These are phyloP conservation scores for Dilophus febrilis DNA, from an alignment of 2,888 invertebrate genomes.

Conservation along the genomic window DNA sequence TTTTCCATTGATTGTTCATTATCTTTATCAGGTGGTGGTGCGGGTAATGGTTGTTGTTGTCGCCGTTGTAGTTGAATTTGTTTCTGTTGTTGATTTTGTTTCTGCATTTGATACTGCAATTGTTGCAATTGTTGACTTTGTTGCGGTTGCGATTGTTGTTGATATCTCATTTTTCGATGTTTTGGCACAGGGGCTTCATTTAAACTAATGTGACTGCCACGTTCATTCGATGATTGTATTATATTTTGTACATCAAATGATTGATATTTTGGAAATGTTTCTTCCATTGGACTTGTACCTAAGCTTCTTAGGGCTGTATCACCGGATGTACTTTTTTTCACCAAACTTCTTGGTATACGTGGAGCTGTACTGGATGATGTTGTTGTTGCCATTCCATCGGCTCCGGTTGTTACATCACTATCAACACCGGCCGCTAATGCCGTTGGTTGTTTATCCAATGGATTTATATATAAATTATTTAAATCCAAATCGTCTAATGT, in stretches of 20 bases:
- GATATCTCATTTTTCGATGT: constrained; percentile 73
- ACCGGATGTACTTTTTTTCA: constrained; percentile 67
- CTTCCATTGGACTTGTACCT: constrained; percentile 40
- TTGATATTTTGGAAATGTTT: constrained; percentile 35
- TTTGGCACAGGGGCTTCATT: constrained; percentile 55
- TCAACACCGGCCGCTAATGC: background rate
- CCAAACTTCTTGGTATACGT: constrained; percentile 36
- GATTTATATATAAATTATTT: constrained; percentile 79
- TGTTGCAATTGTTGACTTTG: constrained; percentile 7
- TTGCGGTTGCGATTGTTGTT: constrained; percentile 33
- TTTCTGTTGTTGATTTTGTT: constrained; percentile 9
- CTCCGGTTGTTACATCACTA: background rate
- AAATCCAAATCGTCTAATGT: constrained; percentile 36
- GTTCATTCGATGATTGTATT: too few species aligned
- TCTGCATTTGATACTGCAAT: constrained; percentile 14
- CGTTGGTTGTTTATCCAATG: constrained; percentile 45
- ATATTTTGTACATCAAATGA: constrained; percentile 25
- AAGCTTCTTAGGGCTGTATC: constrained; percentile 54
- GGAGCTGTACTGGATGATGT: constrained; percentile 25
- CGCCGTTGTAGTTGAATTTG: too few species aligned
- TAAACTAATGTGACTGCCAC: constrained; percentile 36
- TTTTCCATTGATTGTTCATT: constrained; percentile 18
- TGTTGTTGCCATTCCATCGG: constrained; percentile 11
- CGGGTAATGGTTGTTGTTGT: constrained; percentile 9
- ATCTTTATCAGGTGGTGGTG: constrained; percentile 18